These are phyloP conservation scores for Philypnodon macrostomus DNA, from an alignment of 2,797 vertebrate genomes.

Conservation along the genomic window DNA sequence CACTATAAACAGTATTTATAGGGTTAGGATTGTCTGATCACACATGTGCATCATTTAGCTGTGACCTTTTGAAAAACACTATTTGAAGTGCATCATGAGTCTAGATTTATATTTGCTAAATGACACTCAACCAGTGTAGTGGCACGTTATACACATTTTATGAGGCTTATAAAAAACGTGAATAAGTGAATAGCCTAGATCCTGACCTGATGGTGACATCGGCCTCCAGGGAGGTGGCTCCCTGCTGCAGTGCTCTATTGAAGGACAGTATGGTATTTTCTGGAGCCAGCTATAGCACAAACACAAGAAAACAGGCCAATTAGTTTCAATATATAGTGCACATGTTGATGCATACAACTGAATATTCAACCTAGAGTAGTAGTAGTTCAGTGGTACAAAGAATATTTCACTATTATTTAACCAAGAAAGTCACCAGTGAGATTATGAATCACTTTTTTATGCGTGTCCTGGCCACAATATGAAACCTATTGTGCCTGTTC, in stretches of 20 bases:
- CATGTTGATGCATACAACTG: background rate
- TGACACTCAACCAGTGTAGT: background rate
- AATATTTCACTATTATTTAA: too few relatives aligned
- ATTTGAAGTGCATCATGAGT: too few relatives aligned
- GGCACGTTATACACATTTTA: background rate
- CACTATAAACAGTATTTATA: constrained; percentile 60
- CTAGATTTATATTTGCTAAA: background rate
- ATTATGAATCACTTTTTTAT: too few relatives aligned
- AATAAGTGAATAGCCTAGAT: constrained; percentile 3
- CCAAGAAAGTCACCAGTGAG: too few relatives aligned
- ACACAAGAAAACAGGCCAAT: constrained; percentile 10
- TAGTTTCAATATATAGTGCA: background rate
- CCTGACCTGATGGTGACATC: constrained; percentile 88
- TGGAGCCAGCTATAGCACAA: constrained; percentile 82
- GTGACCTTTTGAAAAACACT: too few relatives aligned
- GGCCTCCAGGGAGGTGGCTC: constrained; percentile 83
- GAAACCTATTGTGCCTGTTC: too few relatives aligned
- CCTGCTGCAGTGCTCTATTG: constrained; percentile 88
- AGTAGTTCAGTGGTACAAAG: too few relatives aligned
- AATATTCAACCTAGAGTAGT: too few relatives aligned
- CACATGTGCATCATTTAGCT: background rate
- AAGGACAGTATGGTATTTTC: constrained; percentile 97
- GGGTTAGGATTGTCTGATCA: background rate
- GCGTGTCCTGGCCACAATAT: too few relatives aligned
- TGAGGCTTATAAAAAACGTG: background rate